A percentile compares a stretch with the other conserved stretches of the same genome.
Evolutionary conservation across 1,140 invertebrate species (phyloP).

Genomic region (Odontomachus brunneus): DNA sequence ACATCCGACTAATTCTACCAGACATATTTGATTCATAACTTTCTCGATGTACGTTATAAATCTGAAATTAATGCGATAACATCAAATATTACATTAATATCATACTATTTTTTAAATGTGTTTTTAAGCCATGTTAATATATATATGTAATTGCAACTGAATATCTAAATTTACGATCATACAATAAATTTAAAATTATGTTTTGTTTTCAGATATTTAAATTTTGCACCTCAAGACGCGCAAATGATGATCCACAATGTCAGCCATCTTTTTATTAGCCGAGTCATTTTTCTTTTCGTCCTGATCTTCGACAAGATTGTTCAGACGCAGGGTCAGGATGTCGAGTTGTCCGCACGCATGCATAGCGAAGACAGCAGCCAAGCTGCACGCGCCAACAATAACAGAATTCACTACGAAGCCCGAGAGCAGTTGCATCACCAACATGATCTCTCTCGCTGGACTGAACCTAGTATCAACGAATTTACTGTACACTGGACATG

Average conservation of each 20-base stretch:
- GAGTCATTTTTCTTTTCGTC: neutral
- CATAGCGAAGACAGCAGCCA: constrained; percentile 65
- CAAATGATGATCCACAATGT: constrained; percentile 74
- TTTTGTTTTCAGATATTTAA: neutral
- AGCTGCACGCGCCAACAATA: constrained; percentile 54
- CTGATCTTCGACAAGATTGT: constrained; percentile 19
- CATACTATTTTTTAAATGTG: no score
- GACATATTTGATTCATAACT: constrained; percentile 74
- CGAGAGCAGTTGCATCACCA: constrained; percentile 28
- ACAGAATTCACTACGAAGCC: constrained; percentile 54
- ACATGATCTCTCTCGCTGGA: constrained; percentile 55
- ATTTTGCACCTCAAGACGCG: constrained; percentile 62
- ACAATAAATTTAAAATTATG: neutral
- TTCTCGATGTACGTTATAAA: constrained; percentile 71
- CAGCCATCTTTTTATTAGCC: neutral
- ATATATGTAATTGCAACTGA: neutral
- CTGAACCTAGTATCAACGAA: constrained; percentile 39
- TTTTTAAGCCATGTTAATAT: no score
- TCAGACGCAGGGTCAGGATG: constrained; percentile 52
- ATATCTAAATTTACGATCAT: neutral
- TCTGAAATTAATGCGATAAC: constrained; percentile 51
- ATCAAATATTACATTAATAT: no score
- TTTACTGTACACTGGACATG: constrained; percentile 41
- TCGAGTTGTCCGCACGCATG: constrained; percentile 71
- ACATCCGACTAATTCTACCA: constrained; percentile 77